Conservation (phyloP, 2,888 invertebrate species). For the Tenthredo amoena region DNA sequence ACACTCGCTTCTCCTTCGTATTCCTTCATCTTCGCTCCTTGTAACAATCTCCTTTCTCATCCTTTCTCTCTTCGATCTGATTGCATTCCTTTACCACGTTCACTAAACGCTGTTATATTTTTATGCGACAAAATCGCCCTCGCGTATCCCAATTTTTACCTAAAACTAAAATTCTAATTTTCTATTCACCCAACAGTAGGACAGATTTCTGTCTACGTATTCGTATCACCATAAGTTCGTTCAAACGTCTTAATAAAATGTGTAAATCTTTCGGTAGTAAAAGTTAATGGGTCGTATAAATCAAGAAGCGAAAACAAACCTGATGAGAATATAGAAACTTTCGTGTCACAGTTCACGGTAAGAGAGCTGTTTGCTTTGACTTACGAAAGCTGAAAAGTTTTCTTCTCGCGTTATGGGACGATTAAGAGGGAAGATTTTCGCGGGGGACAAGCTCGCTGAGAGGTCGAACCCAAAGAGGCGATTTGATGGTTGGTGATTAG, state of each 20-base stretch:
- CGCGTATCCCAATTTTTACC: not conserved
- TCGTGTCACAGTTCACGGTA: conserved; percentile 12
- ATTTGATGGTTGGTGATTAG: conserved; percentile 76
- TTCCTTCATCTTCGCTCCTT: conserved; percentile 26
- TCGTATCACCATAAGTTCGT: not conserved
- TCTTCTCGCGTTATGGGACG: conserved; percentile 15
- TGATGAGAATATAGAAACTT: not conserved
- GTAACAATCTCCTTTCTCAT: not conserved
- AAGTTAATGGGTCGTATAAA: conserved; percentile 1
- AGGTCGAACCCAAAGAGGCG: conserved; percentile 62
- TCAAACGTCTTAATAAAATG: conserved; percentile 38
- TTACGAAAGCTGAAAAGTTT: conserved; percentile 38
- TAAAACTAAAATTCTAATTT: not conserved
- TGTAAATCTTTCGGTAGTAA: conserved; percentile 1
- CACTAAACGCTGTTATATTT: not conserved
- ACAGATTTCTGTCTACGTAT: not conserved
- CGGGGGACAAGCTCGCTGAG: conserved; percentile 18
- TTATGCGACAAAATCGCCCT: not conserved
- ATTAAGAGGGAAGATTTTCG: conserved; percentile 45
- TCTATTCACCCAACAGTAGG: not conserved
- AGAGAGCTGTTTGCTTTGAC: conserved; percentile 15
- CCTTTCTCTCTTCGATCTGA: not conserved
- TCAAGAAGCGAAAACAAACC: conserved; percentile 30
- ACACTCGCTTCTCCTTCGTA: not conserved
- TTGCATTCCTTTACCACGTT: not conserved